Evolutionary conservation across 2,797 vertebrate species (phyloP), one percentile per base, ranked within the genome.

Genomic region (Diglossa cyanea): DNA sequence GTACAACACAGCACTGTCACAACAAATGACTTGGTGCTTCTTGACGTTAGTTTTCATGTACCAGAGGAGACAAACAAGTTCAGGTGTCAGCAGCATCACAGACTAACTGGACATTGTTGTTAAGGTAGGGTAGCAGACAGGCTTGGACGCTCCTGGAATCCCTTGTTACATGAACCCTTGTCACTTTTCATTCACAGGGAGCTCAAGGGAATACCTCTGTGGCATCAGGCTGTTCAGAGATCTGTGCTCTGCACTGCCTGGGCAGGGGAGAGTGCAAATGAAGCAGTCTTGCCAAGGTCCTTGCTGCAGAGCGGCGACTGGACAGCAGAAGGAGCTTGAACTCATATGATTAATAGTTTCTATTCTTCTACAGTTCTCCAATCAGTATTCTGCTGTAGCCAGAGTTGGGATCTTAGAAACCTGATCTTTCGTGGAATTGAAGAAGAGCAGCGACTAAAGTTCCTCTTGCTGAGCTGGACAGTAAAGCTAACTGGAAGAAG

Each of bases 81-180:
- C 39, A 90, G 57, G 60, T 54, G 42, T 61, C 66, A 74, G 26
- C 31, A 53, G 26, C 63, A 71, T 54, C 70, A 23, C 4, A 17
- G 50, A 54, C 54, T 72, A 50, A 61, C 33, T 30, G 50, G 77
- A 35, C 35, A 1, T n/a, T 39, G 7, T 39, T 78, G 20, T 66
- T 79, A 58, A 70, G 19, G 11, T 6, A 44, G 47, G 35, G n/a
- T 13, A 85, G 70, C n/a, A 78, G 73, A 25, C 26, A 72, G n/a
- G 28, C 11, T 63, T 79, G 51, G 30, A 54, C 0, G 1, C 25
- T 75, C 31, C 72, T 58, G 51, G 39, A 40, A 70, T 68, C 54
- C 39, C 3, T 0, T 13, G 50, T 17, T 75, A 40, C 0, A 0
- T 20, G 67, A 70, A 35, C 16, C 2, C 37, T 44, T 39, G 51